Evolutionary conservation across 2,797 vertebrate species (phyloP), one percentile per base, ranked within the genome.

Genomic region (Paratrypauchen microcephalus): DNA sequence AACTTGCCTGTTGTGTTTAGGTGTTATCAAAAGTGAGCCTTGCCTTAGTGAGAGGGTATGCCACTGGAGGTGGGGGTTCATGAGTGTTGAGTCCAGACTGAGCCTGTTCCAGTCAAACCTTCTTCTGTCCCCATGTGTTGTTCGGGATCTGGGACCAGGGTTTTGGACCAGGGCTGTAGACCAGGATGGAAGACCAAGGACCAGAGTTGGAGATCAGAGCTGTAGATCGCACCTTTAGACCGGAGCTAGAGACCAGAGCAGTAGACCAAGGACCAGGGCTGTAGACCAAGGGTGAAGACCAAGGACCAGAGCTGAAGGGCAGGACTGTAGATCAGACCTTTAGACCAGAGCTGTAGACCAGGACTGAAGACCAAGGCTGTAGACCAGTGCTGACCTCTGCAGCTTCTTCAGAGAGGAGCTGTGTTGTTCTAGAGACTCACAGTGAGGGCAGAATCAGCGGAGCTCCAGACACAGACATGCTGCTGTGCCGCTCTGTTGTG

Each of bases 11-110:
- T 13, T 15, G 15, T 56, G 24, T 18, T 28, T 28, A 45, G 41
- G 41, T 45, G 41, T 45, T 45, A 45, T 15, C 12, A 57, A 28
- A 57, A 26, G 24, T n/a, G 13, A 15, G 54, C 16, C 83, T 81
- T 87, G 91, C 90, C 90, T 88, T 92, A 83, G 70, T 86, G 83
- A 83, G 84, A 87, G 65, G 74, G 72, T 85, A 72, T 77, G 83
- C 86, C 87, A 82, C 57, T 59, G 76, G 52, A 74, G 80, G 64
- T 86, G 80, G 65, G 59, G 75, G 73, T 65, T 88, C 84, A 87
- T 87, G 72, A 66, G 80, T 83, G 75, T 81, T 72, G 58, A 74
- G 75, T 82, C 73, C 70, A 73, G 65, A 89, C 86, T 86, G 74
- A 75, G 81, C 68, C 0, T 7, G 68, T 69, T 70, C 63, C 41